Percentiles rank a stretch among this genome's conserved stretches.
Conservation (phyloP, 2,797 vertebrate genomes). For the Champsocephalus gunnari region DNA sequence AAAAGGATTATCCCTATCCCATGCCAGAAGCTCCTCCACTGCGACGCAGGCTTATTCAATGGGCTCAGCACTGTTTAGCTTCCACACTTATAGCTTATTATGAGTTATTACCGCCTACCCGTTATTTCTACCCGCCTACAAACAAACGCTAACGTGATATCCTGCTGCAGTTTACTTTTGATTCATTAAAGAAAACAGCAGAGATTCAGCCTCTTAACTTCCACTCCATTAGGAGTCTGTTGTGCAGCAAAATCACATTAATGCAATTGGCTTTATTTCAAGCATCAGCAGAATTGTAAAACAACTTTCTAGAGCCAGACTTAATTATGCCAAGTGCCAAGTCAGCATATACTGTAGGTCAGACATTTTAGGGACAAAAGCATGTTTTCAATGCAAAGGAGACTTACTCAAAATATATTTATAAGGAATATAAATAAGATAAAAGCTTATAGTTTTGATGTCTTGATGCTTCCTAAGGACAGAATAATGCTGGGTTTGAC, state of each 20-base stretch:
- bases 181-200: no score
- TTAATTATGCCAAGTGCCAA: no score
- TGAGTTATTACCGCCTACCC: conserved; percentile 31
- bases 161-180: no score
- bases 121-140: conserved; percentile 2
- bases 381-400: no score
- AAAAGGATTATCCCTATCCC: conserved; percentile 78
- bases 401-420: background rate
- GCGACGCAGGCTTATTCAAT: conserved; percentile 60
- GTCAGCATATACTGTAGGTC: no score
- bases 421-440: background rate
- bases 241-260: no score
- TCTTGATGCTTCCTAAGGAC: background rate
- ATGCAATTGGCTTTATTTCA: no score
- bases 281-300: no score
- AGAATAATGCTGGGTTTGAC: background rate
- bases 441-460: background rate
- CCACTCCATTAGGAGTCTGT: no score
- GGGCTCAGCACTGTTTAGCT: conserved; percentile 48
- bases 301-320: no score
- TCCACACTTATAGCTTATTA: conserved; percentile 49
- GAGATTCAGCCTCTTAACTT: no score
- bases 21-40: conserved; percentile 46
- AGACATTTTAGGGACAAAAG: no score
- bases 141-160: background rate